phyloP scores from a whole-genome alignment of 2,888 invertebrate species.

The Syrphus vitripennis region DNA sequence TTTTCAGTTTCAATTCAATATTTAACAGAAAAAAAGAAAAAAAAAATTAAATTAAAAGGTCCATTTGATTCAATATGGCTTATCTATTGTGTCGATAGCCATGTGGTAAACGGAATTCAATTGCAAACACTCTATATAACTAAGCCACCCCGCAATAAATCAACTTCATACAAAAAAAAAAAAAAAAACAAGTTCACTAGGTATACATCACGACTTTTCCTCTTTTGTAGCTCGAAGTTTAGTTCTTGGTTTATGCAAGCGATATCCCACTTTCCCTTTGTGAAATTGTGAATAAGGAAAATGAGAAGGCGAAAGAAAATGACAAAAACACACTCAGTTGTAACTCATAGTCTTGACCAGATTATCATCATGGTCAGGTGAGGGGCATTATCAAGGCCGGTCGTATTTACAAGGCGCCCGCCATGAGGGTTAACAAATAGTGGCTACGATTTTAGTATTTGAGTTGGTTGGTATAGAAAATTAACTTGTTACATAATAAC shows the following conservation, averaged over 20 bases:
- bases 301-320: not conserved
- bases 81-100: not conserved
- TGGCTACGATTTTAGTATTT: not conserved
- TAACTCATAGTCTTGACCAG: conserved; percentile 21
- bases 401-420: not conserved
- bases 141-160: not conserved
- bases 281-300: not conserved
- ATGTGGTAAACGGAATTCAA: not conserved
- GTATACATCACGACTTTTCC: not conserved
- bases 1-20: not conserved
- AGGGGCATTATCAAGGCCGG: not conserved
- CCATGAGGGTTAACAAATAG: not conserved
- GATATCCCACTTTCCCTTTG: not conserved
- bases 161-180: not conserved
- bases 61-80: not conserved
- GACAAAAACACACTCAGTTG: conserved; percentile 13
- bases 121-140: not conserved
- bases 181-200: not conserved
- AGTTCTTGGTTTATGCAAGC: not conserved
- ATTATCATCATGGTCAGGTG: not conserved
- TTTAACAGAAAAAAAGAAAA: not conserved
- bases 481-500: not conserved
- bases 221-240: not conserved
- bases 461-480: not conserved
- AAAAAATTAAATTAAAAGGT: not conserved